A percentile compares a stretch with the other conserved stretches of the same genome.
Evolutionary conservation across 1,140 invertebrate genomes (phyloP).

Genomic region (Nasonia giraulti): DNA sequence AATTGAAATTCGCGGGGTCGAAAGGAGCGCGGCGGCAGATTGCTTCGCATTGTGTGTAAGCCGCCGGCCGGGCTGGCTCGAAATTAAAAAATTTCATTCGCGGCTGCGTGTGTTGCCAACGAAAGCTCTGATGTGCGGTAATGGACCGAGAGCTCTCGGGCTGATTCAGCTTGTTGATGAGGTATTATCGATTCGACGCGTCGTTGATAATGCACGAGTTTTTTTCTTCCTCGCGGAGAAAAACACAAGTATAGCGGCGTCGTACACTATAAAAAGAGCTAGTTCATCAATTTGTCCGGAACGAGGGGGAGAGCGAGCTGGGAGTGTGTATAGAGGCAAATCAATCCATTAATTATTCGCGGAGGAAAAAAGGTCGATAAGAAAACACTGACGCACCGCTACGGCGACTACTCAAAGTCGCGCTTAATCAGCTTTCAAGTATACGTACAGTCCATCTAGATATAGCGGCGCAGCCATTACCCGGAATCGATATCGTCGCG

Average conservation of each 20-base stretch:
- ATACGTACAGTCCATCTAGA: neutral
- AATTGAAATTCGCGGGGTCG: conserved; percentile 40
- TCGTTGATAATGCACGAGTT: neutral
- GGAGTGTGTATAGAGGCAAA: neutral
- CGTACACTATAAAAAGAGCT: neutral
- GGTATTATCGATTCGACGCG: neutral
- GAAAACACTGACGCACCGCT: neutral
- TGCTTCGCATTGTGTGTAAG: conserved; percentile 23
- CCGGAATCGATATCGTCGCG: neutral
- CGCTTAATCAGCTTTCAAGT: neutral
- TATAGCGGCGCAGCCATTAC: neutral
- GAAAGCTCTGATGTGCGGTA: neutral
- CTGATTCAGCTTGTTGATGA: neutral
- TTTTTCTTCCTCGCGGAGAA: neutral
- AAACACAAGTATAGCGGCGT: neutral
- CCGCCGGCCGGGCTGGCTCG: neutral
- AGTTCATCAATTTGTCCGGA: neutral
- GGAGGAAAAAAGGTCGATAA: conserved; percentile 1
- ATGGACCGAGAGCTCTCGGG: neutral
- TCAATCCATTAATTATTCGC: neutral
- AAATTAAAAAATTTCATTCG: conserved; percentile 38
- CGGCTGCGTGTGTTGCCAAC: neutral
- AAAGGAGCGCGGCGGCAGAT: neutral
- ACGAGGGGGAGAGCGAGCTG: neutral
- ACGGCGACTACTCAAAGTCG: neutral